Evolutionary conservation across 1,140 invertebrate species (phyloP).

Genomic region (Solenopsis invicta): DNA sequence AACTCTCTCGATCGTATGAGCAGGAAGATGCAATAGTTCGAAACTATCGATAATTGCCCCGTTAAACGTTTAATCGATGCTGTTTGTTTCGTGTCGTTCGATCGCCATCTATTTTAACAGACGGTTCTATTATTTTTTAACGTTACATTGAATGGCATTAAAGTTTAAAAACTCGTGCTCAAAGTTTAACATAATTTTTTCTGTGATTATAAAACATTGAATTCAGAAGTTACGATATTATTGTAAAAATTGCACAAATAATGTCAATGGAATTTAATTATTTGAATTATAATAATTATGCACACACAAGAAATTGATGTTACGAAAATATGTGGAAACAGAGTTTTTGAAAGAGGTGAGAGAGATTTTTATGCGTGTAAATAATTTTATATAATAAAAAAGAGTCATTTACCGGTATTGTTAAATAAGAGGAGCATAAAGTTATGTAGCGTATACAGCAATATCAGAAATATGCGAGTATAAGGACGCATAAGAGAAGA

Average conservation of each 20-base stretch:
- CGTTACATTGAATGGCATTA: background rate
- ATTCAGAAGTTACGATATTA: background rate
- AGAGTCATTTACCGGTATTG: background rate
- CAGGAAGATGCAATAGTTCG: background rate
- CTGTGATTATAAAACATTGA: background rate
- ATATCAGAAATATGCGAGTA: background rate
- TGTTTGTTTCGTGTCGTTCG: background rate
- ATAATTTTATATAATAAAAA: background rate
- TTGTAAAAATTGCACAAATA: conserved; percentile 3
- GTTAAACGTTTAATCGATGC: background rate
- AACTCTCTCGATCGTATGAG: conserved; percentile 12
- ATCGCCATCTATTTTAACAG: too few relatives aligned
- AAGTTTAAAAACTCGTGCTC: background rate
- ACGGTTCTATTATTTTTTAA: background rate
- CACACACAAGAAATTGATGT: background rate
- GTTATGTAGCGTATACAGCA: background rate
- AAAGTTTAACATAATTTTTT: background rate
- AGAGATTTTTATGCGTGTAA: background rate
- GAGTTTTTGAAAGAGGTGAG: background rate
- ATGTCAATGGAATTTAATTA: background rate
- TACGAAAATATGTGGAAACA: conserved; percentile 19
- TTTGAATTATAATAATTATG: background rate
- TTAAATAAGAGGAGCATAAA: conserved; percentile 8
- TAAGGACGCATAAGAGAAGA: conserved; percentile 11
- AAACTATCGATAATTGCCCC: conserved; percentile 20